Percentiles rank a stretch among this genome's conserved stretches.
These are phyloP conservation scores for Endotricha flammealis DNA, from an alignment of 2,888 invertebrate species.

Conservation along the genomic window DNA sequence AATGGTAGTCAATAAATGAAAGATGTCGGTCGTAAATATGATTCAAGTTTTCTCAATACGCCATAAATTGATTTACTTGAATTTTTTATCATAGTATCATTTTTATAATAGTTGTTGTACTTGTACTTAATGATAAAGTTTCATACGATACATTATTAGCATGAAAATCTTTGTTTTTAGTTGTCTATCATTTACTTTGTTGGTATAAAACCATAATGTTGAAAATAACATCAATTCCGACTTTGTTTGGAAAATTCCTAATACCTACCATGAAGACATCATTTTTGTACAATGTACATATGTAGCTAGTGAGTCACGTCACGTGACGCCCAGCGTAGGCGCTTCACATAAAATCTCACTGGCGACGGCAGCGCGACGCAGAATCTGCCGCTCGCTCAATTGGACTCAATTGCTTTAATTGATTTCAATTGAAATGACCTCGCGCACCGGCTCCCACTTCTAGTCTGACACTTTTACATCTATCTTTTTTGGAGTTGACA, in stretches of 20 bases:
- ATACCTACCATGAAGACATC: slow-evolving; percentile 12
- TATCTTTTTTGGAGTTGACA: slow-evolving; percentile 76
- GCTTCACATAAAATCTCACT: slow-evolving; percentile 75
- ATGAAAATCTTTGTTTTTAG: no score
- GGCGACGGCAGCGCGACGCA: slow-evolving; percentile 64
- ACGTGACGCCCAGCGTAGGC: slow-evolving; percentile 67
- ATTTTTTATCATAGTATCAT: no score
- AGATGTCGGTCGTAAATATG: no score
- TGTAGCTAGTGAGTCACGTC: slow-evolving; percentile 59
- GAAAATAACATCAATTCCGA: no score
- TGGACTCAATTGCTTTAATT: slow-evolving; percentile 75
- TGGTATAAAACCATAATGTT: no score
- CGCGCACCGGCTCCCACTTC: slow-evolving; percentile 71
- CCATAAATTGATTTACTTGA: no score
- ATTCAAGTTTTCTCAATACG: no score
- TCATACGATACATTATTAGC: no score
- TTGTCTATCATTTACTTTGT: no score
- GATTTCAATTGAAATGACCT: slow-evolving; percentile 77
- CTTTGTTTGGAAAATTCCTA: background rate
- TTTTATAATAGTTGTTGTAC: no score
- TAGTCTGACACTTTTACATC: slow-evolving; percentile 75
- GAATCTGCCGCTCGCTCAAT: slow-evolving; percentile 76
- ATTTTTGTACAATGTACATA: slow-evolving; percentile 21
- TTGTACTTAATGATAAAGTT: no score
- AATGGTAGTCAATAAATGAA: no score